phyloP scores from a whole-genome alignment of 2,113 vertebrate genomes.

The Ciconia stormi region DNA sequence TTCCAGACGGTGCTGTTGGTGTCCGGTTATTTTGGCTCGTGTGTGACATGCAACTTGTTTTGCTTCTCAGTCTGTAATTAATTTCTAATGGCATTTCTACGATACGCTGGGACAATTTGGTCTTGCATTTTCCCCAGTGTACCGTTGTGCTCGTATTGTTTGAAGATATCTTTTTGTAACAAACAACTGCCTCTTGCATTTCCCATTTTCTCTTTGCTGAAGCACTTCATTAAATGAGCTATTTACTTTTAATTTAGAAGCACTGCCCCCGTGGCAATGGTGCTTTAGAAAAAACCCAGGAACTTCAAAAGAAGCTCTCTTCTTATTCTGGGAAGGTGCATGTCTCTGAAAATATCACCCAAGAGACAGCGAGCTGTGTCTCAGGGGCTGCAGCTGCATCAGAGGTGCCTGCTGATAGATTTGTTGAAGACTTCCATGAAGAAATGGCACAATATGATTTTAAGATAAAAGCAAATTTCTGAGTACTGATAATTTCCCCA shows the following conservation, averaged over 20 bases:
- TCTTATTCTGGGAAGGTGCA: background rate
- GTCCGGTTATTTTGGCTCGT: background rate
- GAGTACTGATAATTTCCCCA: background rate
- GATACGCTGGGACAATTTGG: background rate
- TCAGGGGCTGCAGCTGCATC: background rate
- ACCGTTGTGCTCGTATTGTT: background rate
- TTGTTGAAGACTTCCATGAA: background rate
- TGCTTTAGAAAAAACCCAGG: background rate
- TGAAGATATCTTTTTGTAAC: background rate
- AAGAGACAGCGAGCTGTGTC: background rate
- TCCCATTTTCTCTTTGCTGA: conserved; percentile 5
- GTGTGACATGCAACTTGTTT: background rate
- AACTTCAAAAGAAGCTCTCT: background rate
- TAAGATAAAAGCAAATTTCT: background rate
- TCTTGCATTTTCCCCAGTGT: background rate
- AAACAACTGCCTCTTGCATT: background rate
- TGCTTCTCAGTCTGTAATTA: conserved; percentile 32
- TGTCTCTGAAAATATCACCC: background rate
- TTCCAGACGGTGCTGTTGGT: background rate
- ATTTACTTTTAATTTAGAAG: conserved; percentile 63
- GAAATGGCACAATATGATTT: conserved; percentile 9
- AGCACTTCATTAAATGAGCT: conserved; percentile 62
- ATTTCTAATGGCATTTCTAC: conserved; percentile 39
- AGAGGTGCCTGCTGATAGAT: background rate
- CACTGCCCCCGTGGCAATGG: conserved; percentile 7